Evolutionary conservation across 2,113 vertebrate genomes (phyloP).

Genomic region (Tor tambroides): DNA sequence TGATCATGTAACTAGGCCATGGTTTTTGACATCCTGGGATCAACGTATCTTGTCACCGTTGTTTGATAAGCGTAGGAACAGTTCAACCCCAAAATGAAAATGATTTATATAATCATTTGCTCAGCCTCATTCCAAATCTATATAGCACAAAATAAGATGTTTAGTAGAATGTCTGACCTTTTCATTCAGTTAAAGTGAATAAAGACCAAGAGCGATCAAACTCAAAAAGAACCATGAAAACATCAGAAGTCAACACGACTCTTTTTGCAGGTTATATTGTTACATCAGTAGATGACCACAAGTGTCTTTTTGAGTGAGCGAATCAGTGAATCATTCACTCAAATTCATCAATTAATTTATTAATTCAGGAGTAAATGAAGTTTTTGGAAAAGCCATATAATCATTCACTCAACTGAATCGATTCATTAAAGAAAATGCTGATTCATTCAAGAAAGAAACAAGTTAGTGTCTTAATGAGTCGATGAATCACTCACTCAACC

Average conservation of each 20-base stretch:
- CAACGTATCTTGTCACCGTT: not conserved
- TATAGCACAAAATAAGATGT: not conserved
- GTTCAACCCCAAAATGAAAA: not conserved
- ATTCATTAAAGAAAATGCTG: too few species aligned
- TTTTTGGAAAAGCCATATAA: too few species aligned
- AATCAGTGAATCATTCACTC: not conserved
- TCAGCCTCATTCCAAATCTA: not conserved
- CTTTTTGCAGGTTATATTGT: too few species aligned
- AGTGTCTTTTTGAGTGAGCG: not conserved
- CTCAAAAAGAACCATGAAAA: not conserved
- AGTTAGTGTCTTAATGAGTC: too few species aligned
- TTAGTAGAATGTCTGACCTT: not conserved
- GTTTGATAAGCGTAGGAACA: not conserved
- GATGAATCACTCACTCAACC: too few species aligned
- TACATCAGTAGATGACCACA: not conserved
- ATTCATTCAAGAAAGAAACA: too few species aligned
- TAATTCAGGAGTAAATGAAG: not conserved
- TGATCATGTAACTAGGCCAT: not conserved
- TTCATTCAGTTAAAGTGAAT: not conserved
- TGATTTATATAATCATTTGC: not conserved
- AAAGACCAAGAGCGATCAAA: not conserved
- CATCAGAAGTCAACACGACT: too few species aligned
- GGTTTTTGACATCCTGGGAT: not conserved
- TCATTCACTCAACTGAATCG: too few species aligned
- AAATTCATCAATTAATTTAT: not conserved